Evolutionary conservation across 2,797 vertebrate species (phyloP).

Genomic region (Acanthis flammea): DNA sequence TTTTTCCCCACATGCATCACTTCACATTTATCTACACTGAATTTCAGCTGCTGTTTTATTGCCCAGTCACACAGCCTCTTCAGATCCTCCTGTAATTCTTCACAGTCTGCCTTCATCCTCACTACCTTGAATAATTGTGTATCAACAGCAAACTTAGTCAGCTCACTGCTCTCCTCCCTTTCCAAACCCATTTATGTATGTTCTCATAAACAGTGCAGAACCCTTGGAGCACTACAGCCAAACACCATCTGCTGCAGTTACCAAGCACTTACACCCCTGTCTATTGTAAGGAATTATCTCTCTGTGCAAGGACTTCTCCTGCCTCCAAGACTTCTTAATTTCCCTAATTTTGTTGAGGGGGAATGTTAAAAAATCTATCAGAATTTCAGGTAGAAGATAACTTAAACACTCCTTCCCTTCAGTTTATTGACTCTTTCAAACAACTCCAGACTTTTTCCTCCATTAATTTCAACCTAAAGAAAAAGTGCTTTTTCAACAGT

Average conservation of each 20-base stretch:
- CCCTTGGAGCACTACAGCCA: neutral
- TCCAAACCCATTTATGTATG: neutral
- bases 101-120: conserved; percentile 22
- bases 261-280: neutral
- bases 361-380: neutral
- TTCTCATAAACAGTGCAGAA: neutral
- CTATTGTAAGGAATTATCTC: neutral
- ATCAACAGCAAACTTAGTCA: conserved; percentile 44
- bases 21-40: conserved; percentile 61
- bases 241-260: neutral
- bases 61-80: conserved; percentile 36
- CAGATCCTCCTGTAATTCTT: conserved; percentile 47
- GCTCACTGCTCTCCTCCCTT: neutral
- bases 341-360: neutral
- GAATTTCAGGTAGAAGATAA: neutral
- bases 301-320: neutral
- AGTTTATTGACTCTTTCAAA: neutral
- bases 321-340: neutral
- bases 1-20: conserved; percentile 57
- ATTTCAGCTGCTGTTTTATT: conserved; percentile 65
- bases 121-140: conserved; percentile 41
- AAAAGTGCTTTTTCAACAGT: neutral
- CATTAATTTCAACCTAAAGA: neutral
- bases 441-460: neutral
- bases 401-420: neutral